A percentile compares a stretch with the other conserved stretches of the same genome.
Conservation (phyloP, 1,140 invertebrate species). For the Pollicipes pollicipes region DNA sequence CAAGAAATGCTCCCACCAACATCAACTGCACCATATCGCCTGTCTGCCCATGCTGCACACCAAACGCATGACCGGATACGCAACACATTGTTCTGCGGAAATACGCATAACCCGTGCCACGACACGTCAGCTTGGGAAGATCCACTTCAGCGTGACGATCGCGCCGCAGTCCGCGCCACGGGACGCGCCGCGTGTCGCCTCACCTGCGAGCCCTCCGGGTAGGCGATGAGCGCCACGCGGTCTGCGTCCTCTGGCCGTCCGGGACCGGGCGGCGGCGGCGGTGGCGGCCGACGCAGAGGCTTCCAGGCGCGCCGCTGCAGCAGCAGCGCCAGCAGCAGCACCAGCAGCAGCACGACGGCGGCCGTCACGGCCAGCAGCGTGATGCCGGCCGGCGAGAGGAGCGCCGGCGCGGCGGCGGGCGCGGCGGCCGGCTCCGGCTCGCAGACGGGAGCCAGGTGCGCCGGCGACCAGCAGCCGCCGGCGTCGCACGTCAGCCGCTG, state of each 20-base stretch:
- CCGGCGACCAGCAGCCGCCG: constrained; percentile 30
- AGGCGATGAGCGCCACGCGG: constrained; percentile 31
- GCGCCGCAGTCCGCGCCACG: too few species aligned
- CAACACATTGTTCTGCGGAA: too few species aligned
- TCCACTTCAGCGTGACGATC: too few species aligned
- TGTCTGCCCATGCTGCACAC: too few species aligned
- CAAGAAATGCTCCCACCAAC: too few species aligned
- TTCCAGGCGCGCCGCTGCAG: constrained; percentile 30
- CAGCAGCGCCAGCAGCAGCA: constrained; percentile 26
- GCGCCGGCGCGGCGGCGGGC: constrained; percentile 8
- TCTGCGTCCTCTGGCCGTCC: constrained; percentile 22
- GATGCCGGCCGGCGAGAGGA: constrained; percentile 25
- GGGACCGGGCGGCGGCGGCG: constrained; percentile 10
- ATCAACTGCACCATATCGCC: too few species aligned
- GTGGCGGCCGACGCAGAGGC: constrained; percentile 21
- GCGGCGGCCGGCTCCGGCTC: constrained; percentile 5
- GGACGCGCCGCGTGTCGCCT: too few species aligned
- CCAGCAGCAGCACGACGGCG: constrained; percentile 18
- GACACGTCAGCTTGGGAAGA: too few species aligned
- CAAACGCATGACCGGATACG: too few species aligned
- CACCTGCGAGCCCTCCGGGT: constrained; percentile 25
- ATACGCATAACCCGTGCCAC: too few species aligned
- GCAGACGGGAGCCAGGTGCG: constrained; percentile 21
- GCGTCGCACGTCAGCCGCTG: constrained; percentile 25
- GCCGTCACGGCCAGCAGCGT: constrained; percentile 32